Base-by-base conservation (phyloP, 30 jellyfish, hydroid and myxozoan species). In the Hydractinia symbiolongicarpus region DNA sequence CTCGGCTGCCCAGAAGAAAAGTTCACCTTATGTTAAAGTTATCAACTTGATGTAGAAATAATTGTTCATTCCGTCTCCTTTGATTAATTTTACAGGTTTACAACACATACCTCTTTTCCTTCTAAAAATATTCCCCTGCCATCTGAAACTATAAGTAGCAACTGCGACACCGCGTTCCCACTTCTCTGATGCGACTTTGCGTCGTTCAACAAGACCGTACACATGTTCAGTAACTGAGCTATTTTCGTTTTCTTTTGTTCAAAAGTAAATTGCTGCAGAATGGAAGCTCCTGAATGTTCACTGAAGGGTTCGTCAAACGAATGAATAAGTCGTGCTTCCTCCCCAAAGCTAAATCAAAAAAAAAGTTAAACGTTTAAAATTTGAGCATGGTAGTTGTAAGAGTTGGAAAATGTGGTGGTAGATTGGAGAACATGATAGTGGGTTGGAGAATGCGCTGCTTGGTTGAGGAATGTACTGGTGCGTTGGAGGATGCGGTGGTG, bases 51-150 rank as follows among this genome's bases (percentile, higher is more conserved):
- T 30, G 44, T 2, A 30, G 44, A n/a, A n/a, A n/a, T n/a, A n/a
- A 30, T 30, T 2, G 44, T 30, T 30, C 44, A 30, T 30, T 30
- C 44, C 44, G 44, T 1, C 44, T 2, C 44, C 44, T 2, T 30
- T 30, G 44, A 30, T 30, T 30, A 30, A 30, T 30, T 30, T 30
- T 30, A 68, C 54, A 15, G 52, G 44, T 30, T 30, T 30, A 76
- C 20, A 51, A n/a, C 15, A 4, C 82, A 30, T 79, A 86, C 95
- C 83, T 93, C 96, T 58, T 93, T 88, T 20, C 99, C 99, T 82
- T 93, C 99, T 54, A 84, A 86, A 70, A 87, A 93, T 52, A 93
- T 93, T n/a, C 99, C 99, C 13, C 99, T 72, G 9, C 99, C 99
- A 72, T 93, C 99, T 6, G 99, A 93, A 11, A 93, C 94, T 44